phyloP scores from a whole-genome alignment of 37 sponge, comb jelly and placozoan species.

The Cliona cf. orientalis region DNA sequence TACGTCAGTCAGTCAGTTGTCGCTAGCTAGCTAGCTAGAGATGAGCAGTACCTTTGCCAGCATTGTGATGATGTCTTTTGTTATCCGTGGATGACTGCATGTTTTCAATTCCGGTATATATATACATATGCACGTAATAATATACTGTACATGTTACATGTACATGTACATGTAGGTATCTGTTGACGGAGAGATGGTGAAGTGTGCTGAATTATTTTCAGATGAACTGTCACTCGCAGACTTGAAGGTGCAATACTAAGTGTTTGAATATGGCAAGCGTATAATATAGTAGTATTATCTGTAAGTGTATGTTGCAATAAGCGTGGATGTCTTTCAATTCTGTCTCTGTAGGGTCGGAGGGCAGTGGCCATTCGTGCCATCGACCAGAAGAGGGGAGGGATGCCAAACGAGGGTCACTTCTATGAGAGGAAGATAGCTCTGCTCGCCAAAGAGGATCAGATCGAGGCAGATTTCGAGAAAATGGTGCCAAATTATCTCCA shows the following conservation, averaged over 20 bases:
- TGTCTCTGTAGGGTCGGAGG: constrained; percentile 68
- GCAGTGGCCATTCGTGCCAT: constrained; percentile 78
- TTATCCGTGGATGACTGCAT: not conserved
- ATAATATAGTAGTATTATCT: not conserved
- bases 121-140: not conserved
- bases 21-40: not conserved
- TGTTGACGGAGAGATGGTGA: constrained; percentile 80
- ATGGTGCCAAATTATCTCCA: constrained; percentile 35
- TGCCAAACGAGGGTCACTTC: constrained; percentile 50
- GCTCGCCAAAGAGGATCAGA: constrained; percentile 75
- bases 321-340: not conserved
- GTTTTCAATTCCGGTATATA: not conserved
- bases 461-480: constrained; percentile 75
- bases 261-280: not conserved
- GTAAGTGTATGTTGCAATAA: not conserved
- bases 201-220: constrained; percentile 48
- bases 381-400: constrained; percentile 58
- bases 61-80: too few relatives aligned
- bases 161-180: too few relatives aligned
- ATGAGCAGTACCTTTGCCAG: not conserved
- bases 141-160: not conserved
- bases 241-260: constrained; percentile 62
- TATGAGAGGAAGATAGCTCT: constrained; percentile 75
- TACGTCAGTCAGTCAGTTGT: too few relatives aligned
- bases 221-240: constrained; percentile 74